Evolutionary conservation across 2,888 invertebrate genomes (phyloP), one percentile per base, ranked within the genome.

Genomic region (Chironomus riparius): DNA sequence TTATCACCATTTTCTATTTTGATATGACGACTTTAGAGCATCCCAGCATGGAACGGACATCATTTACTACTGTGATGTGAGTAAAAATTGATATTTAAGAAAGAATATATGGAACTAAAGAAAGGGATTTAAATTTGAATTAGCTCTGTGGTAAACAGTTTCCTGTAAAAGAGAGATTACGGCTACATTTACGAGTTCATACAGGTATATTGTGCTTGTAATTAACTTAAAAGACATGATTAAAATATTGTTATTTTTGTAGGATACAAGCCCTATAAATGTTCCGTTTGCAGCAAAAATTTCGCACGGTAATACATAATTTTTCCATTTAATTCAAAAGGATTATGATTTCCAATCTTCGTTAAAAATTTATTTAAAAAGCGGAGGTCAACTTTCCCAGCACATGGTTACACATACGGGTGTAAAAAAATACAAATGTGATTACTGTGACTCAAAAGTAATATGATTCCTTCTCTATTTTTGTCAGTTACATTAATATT

Each of bases 91-190:
- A 10, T 10, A 38, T 38, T 10, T 10, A 1, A 38, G 38, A 38
- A 10, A 10, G 1, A 2, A 1, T 62, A n/a, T n/a, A n/a, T n/a
- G n/a, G n/a, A n/a, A n/a, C n/a, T 65, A 7, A 83, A 72, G 82
- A 81, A 77, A 81, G 80, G 76, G 79, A 80, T 1, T 28, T 83
- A 85, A 88, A 28, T 92, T 88, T 82, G 86, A 88, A 70, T 94
- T 94, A 89, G 79, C 88, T 90, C 78, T 94, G 94, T 82, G 87
- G 89, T 71, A 92, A 92, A 81, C 87, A 88, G 47, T 94, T 94
- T 81, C 88, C 91, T 0, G 85, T 92, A 13, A 91, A 93, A 82
- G 92, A 92, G 80, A 88, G 92, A 48, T 84, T 94, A 76, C 87
- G 89, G 78, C 83, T 91, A 73, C 94, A 94, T 82, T 85, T 92